Percentiles rank a stretch among this genome's conserved stretches.
These are phyloP conservation scores for Hippocampus guttulatus DNA, from an alignment of 2,113 vertebrate genomes.

Conservation along the genomic window DNA sequence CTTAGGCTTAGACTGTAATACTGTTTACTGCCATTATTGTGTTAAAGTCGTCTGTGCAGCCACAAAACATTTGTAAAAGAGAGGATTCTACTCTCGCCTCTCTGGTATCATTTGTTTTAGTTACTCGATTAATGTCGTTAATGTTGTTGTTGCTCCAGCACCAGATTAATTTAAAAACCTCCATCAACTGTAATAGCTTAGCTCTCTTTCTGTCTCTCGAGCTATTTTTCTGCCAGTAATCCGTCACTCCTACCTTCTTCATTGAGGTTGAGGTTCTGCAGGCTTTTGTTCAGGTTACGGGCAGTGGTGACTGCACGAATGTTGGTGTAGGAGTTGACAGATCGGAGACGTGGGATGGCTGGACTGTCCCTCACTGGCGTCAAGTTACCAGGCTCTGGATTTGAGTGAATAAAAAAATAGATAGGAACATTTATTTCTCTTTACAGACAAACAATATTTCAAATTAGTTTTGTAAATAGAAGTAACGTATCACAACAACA, in stretches of 20 bases:
- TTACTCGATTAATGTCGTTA: not conserved
- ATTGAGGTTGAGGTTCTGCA: conserved; percentile 95
- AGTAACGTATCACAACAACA: not conserved
- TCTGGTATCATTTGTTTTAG: not conserved
- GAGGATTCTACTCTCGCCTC: not conserved
- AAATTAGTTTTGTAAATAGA: not conserved
- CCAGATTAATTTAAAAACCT: not conserved
- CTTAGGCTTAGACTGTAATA: no score
- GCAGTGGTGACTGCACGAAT: conserved; percentile 87
- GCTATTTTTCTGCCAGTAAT: not conserved
- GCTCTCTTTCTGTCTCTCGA: not conserved
- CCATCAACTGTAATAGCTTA: conserved; percentile 9
- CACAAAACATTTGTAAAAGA: no score
- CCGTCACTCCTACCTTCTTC: conserved; percentile 81
- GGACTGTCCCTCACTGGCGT: conserved; percentile 89
- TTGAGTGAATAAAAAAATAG: not conserved
- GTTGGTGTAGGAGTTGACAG: conserved; percentile 98
- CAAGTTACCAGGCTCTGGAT: conserved; percentile 83
- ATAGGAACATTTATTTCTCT: not conserved
- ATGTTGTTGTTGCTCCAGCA: not conserved
- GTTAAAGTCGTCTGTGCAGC: no score
- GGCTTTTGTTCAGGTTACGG: conserved; percentile 91
- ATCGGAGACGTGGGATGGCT: conserved; percentile 85
- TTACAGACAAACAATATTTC: not conserved
- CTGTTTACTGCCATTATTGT: no score